Evolutionary conservation across 2,797 vertebrate species (phyloP), one percentile per base, ranked within the genome.

Genomic region (Pangasius djambal): DNA sequence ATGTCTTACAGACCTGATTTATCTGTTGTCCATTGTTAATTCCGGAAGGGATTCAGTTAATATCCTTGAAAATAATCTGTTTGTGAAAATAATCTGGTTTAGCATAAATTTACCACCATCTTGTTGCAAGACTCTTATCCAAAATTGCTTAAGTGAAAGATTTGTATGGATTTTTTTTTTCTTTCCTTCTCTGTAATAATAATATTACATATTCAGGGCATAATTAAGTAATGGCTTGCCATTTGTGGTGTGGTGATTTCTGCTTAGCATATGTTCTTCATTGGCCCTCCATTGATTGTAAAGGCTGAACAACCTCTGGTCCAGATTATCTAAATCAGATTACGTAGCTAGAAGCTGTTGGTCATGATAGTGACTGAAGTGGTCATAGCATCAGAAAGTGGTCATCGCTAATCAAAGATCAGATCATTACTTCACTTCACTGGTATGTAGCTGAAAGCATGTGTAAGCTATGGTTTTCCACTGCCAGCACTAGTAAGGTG

Each of bases 1-100:
- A 92, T 86, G 78, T 90, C 87, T 91, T 91, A 90, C 90, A 93
- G 91, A 93, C 25, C 61, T 89, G 48, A 88, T 85, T 75, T 86
- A 61, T 93, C 89, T 55, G 65, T 85, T 85, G 16, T 25, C 48
- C 20, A 52, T 85, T 22, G 65, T 90, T 91, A 83, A 84, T 61
- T 34, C 37, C 79, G 90, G 88, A 87, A 74, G 82, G 85, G 83
- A 89, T 93, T 89, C 86, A 59, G 4, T 20, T 82, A 59, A 59
- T 82, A 91, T 48, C 13, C 13, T 83, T 48, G 37, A 83, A 28
- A 48, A n/a, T 28, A 1, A 85, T 83, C 28, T 83, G 59, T 50
- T 7, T 50, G 13, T 67, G 40, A 40, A 40, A 40, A 40, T 40
- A 40, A 40, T 40, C 40, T 50, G 82, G 7, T 65, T 50, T 20